Base-by-base conservation (phyloP, 1,140 invertebrate species). In the Wiebesia pumilae region DNA sequence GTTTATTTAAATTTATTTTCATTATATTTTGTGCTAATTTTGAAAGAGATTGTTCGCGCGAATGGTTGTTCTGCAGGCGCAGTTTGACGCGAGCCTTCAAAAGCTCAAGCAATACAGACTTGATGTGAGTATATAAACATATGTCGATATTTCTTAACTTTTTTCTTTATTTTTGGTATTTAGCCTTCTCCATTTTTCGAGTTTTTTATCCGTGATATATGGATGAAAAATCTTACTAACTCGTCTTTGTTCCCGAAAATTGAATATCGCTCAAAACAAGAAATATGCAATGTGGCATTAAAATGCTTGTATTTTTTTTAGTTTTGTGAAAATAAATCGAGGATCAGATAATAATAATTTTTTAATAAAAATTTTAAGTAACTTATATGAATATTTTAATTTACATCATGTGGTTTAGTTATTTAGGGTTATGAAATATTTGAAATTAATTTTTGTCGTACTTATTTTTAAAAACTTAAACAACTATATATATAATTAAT, bases 161-260 rank as follows among this genome's bases (percentile, higher is more conserved):
- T 33, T 43, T 54, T 54, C 19, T 16, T 12, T 54, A 54, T 54
- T 54, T 54, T 16, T 2, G 19, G 19, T 54, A 2, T 54, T 21
- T 54, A 16, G 14, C 27, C 7, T 82, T 47, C 14, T 82, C 30
- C 0, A 33, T 69, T 40, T 82, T 10, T 24, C 30, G 30, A 54
- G 58, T 78, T 78, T 84, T 30, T 58, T 2, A 6, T 78, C 43
- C 19, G 0, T 27, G 51, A n/a, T 24, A 38, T 27, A 30, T 19
- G 16, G 30, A 47, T 27, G 30, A 62, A 38, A 62, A 62, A 62
- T 65, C 6, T 62, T 33, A 12, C 58, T 38, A 2, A 19, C 9
- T 21, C 16, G 27, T 38, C 91, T 91, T 88, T 73, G 43, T 73
- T 51, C 43, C 27, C 21, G 43, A 71, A 69, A 82, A 71, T 51